Percentiles rank a stretch among this genome's conserved stretches.
phyloP scores from a whole-genome alignment of 2,888 invertebrate species.

The Graphium colonna region DNA sequence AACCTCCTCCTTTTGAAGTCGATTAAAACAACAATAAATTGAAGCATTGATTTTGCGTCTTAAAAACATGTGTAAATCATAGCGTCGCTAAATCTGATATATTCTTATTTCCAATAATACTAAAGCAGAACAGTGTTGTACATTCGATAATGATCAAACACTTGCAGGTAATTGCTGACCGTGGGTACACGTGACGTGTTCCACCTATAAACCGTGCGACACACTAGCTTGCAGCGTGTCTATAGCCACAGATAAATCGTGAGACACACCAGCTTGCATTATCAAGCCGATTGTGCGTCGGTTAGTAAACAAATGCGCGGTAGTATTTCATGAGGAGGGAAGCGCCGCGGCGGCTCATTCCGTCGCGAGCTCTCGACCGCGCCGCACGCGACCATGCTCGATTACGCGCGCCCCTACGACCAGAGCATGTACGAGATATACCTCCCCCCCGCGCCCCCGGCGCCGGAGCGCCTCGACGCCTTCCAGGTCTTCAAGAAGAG shows the following conservation, averaged over 20 bases:
- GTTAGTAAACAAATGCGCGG: conserved; percentile 28
- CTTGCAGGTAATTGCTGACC: not conserved
- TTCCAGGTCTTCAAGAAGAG: conserved; percentile 73
- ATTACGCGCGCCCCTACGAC: conserved; percentile 71
- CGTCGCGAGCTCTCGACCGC: conserved; percentile 55
- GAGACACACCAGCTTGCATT: not conserved
- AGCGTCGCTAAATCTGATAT: no score
- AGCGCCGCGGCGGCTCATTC: conserved; percentile 40
- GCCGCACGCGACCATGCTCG: conserved; percentile 62
- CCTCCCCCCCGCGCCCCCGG: conserved; percentile 52
- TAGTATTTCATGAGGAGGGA: conserved; percentile 13
- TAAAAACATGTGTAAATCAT: no score
- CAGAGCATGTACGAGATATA: conserved; percentile 69
- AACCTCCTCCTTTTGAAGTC: no score
- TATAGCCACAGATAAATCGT: no score
- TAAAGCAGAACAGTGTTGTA: not conserved
- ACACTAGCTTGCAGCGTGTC: not conserved
- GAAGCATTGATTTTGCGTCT: no score
- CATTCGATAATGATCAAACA: not conserved
- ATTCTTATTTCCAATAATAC: no score
- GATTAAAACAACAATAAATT: no score
- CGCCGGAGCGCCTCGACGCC: conserved; percentile 69
- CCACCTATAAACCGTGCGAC: no score
- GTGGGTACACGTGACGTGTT: no score
- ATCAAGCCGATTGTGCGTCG: not conserved